Evolutionary conservation across 2,797 vertebrate species (phyloP).

Genomic region (Enteromius radiatus): DNA sequence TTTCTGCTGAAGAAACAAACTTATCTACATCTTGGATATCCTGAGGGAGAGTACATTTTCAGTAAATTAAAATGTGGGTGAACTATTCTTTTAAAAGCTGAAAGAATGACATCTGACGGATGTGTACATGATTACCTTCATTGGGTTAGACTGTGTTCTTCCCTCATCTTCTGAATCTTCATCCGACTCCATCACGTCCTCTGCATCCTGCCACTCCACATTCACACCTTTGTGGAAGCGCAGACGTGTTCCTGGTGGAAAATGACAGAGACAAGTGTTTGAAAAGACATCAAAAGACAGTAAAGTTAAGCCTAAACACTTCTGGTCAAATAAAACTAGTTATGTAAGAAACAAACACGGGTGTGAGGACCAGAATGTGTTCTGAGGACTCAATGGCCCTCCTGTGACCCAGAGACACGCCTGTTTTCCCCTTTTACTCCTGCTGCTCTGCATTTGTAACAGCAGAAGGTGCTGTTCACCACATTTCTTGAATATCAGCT

Average conservation of each 20-base stretch:
- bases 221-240: slow-evolving; percentile 93
- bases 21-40: not conserved
- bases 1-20: not conserved
- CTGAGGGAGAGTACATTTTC: not conserved
- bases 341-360: not conserved
- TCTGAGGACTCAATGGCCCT: slow-evolving; percentile 34
- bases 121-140: slow-evolving; percentile 69
- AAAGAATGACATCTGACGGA: not conserved
- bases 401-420: slow-evolving; percentile 38
- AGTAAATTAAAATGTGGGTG: not conserved
- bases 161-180: slow-evolving; percentile 86
- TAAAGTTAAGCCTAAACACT: not conserved
- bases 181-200: slow-evolving; percentile 87
- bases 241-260: slow-evolving; percentile 87
- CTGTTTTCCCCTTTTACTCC: slow-evolving; percentile 47
- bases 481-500: slow-evolving; percentile 9
- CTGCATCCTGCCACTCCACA: slow-evolving; percentile 94
- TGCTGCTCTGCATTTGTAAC: slow-evolving; percentile 31
- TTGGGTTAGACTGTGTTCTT: slow-evolving; percentile 69
- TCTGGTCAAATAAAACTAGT: not conserved
- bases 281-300: not conserved
- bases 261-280: slow-evolving; percentile 10
- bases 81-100: not conserved
- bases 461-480: slow-evolving; percentile 48
- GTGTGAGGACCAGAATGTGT: slow-evolving; percentile 20